A percentile compares a stretch with the other conserved stretches of the same genome.
phyloP scores from a whole-genome alignment of 2,888 invertebrate species.

The Agrochola lychnidis region DNA sequence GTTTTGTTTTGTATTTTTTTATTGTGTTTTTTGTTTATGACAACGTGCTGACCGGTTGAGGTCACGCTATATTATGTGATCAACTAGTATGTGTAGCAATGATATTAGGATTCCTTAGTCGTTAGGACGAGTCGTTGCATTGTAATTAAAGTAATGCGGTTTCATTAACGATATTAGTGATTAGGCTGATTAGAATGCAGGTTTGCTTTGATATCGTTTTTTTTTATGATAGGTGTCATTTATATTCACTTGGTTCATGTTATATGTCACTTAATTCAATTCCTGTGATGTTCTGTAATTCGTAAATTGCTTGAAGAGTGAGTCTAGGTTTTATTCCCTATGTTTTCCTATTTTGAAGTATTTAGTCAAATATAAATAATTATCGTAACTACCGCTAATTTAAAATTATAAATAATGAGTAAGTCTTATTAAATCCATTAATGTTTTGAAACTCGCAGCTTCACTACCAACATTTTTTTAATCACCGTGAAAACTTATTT shows the following conservation, averaged over 20 bases:
- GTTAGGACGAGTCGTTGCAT: constrained; percentile 4
- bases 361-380: not conserved
- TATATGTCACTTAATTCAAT: not conserved
- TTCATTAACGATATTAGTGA: not conserved
- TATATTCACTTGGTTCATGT: not conserved
- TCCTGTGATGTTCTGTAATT: not conserved
- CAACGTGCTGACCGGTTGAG: constrained; percentile 51
- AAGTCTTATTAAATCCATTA: not conserved
- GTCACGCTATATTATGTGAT: constrained; percentile 52
- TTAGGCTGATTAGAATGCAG: constrained; percentile 11
- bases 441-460: not conserved
- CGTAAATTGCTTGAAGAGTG: not conserved
- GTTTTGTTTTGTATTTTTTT: not conserved
- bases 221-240: not conserved
- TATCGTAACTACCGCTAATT: no score
- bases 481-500: no score
- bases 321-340: not conserved
- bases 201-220: not conserved
- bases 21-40: not conserved
- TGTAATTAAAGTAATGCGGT: not conserved
- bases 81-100: constrained; percentile 59
- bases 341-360: not conserved
- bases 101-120: constrained; percentile 47
- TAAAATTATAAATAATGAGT: not conserved
- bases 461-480: not conserved